Evolutionary conservation across 2,888 invertebrate genomes (phyloP), one percentile per base, ranked within the genome.

Genomic region (Harpalus rubripes): DNA sequence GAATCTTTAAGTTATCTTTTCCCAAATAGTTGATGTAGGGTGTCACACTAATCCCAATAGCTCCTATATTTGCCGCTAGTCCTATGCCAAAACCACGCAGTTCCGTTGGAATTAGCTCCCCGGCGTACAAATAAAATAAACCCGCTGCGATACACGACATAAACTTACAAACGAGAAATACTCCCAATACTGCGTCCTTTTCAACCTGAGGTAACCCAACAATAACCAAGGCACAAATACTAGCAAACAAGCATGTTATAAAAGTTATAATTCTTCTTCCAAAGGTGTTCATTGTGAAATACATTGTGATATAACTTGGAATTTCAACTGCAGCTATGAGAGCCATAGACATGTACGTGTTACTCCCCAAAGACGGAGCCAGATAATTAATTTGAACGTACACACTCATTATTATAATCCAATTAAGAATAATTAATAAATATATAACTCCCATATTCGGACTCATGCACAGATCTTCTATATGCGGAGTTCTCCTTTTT

Each of bases 331-430:
- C 94, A 0, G 96, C 96, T 1, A 97, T 96, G 65, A 98, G 92
- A 86, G 97, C 94, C 90, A 98, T 98, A 89, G 97, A 97, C 88
- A 98, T 93, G 91, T 98, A 97, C 88, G 97, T 96, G 90, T 97
- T 96, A 88, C 93, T 96, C 7, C 98, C 98, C 81, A 98, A 92
- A 0, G 97, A 95, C 8, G 98, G 97, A 0, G 97, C 97, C 88
- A 98, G 98, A 89, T 98, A 97, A 87, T 97, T 97, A 58, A 98
- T 92, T 0, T 98, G 98, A 15, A 98, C 95, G 89, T 98, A 98
- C 1, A 98, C 98, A 90, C 96, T 97, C 89, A 97, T 96, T 88
- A 97, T 98, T 74, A 97, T 97, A 90, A 98, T 97, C 97, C 97
- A 97, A 90, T 96, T 97, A 18, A 97, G 91, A 0, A 97, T 97